phyloP scores from a whole-genome alignment of 2,797 vertebrate genomes.

The Acrossocheilus wenchowensis region DNA sequence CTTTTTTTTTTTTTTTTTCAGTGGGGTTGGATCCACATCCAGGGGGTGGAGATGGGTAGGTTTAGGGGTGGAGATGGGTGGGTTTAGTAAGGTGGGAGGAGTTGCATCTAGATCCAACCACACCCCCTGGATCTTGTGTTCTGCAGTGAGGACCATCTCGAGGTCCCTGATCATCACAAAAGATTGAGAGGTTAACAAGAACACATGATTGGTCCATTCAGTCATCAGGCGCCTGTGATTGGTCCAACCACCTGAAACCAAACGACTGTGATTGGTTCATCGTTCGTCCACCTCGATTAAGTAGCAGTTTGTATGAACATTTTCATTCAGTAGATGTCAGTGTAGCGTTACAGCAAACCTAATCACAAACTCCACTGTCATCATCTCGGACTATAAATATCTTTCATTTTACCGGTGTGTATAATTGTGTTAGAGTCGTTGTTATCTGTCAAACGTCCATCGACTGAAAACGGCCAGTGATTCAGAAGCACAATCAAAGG shows the following conservation, averaged over 20 bases:
- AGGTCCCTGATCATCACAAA: too few species aligned
- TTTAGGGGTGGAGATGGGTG: too few species aligned
- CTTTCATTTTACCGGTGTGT: fast-evolving
- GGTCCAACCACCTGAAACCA: too few species aligned
- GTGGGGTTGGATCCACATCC: too few species aligned
- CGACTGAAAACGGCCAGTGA: neutral
- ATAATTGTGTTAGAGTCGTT: neutral
- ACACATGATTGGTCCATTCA: neutral
- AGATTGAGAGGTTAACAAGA: neutral
- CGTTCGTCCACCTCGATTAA: neutral
- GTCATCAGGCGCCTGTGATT: neutral
- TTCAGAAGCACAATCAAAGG: neutral
- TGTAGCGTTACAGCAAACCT: neutral
- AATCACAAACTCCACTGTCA: neutral
- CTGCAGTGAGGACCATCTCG: too few species aligned
- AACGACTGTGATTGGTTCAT: neutral
- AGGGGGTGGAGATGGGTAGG: too few species aligned
- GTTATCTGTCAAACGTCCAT: too few species aligned
- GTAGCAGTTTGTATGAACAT: neutral
- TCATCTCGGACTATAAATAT: neutral
- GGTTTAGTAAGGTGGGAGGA: too few species aligned
- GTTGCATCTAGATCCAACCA: too few species aligned
- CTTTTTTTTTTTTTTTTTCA: too few species aligned
- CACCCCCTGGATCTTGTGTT: too few species aligned
- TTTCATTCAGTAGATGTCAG: neutral